Evolutionary conservation across 2,797 vertebrate genomes (phyloP).

Genomic region (Oophaga sylvatica): DNA sequence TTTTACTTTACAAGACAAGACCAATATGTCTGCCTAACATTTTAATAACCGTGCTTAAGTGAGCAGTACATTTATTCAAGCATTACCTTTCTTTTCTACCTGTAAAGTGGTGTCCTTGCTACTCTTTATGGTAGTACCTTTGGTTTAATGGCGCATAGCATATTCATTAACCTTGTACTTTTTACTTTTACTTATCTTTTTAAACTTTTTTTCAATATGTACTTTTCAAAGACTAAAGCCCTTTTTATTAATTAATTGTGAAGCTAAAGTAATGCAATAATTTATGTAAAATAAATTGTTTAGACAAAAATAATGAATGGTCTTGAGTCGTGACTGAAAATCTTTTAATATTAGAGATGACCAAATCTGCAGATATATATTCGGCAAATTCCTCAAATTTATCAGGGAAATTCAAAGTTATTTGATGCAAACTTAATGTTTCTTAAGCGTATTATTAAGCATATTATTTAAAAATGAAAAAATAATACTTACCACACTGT

Average conservation of each 20-base stretch:
- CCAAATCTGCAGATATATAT: too few relatives aligned
- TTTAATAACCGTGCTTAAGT: conserved; percentile 49
- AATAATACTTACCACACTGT: too few relatives aligned
- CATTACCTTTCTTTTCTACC: conserved; percentile 38
- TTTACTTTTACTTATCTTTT: conserved; percentile 35
- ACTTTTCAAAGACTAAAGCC: background rate
- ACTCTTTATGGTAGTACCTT: conserved; percentile 35
- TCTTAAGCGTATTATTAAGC: too few relatives aligned
- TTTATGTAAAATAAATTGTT: background rate
- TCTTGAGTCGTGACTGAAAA: background rate
- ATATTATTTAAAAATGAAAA: too few relatives aligned
- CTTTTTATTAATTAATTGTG: background rate
- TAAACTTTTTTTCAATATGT: conserved; percentile 33
- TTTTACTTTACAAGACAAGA: conserved; percentile 37
- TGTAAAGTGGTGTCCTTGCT: conserved; percentile 46
- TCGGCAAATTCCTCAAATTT: too few relatives aligned
- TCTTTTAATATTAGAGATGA: too few relatives aligned
- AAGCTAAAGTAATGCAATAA: background rate
- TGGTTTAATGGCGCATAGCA: conserved; percentile 45
- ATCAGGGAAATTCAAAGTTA: too few relatives aligned
- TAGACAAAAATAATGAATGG: background rate
- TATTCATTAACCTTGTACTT: conserved; percentile 56
- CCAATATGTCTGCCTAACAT: conserved; percentile 49
- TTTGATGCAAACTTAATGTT: too few relatives aligned
- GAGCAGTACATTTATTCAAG: conserved; percentile 48